These are phyloP conservation scores for Dissostichus mawsoni DNA, from an alignment of 2,113 vertebrate genomes.

Conservation along the genomic window DNA sequence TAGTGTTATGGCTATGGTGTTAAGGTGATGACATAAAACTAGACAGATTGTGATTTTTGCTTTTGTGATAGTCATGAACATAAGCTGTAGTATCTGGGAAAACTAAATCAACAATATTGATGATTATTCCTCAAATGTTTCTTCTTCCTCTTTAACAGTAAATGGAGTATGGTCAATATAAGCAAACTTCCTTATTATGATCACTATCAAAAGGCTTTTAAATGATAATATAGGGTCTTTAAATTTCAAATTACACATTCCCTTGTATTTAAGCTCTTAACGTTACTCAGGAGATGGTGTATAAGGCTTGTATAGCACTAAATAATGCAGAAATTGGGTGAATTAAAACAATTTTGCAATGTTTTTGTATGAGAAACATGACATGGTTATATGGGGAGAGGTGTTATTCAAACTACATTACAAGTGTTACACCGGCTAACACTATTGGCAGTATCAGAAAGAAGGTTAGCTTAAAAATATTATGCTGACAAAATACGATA, in stretches of 20 bases:
- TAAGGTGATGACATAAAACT: not conserved
- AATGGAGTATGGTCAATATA: not conserved
- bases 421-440: not conserved
- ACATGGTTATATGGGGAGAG: not conserved
- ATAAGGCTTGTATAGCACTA: not conserved
- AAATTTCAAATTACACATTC: not conserved
- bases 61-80: not conserved
- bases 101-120: not conserved
- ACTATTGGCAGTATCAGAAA: not conserved
- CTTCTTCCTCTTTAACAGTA: not conserved
- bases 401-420: not conserved
- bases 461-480: not conserved
- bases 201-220: not conserved
- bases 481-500: not conserved
- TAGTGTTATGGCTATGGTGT: not conserved
- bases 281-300: not conserved
- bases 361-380: not conserved
- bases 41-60: not conserved
- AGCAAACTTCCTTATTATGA: not conserved
- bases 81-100: not conserved
- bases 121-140: not conserved
- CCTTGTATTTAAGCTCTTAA: not conserved
- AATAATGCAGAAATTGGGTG: too few species aligned
- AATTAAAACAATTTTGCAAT: too few species aligned
- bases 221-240: not conserved